phyloP scores from a whole-genome alignment of 1,140 invertebrate species.

The Cepaea nemoralis region DNA sequence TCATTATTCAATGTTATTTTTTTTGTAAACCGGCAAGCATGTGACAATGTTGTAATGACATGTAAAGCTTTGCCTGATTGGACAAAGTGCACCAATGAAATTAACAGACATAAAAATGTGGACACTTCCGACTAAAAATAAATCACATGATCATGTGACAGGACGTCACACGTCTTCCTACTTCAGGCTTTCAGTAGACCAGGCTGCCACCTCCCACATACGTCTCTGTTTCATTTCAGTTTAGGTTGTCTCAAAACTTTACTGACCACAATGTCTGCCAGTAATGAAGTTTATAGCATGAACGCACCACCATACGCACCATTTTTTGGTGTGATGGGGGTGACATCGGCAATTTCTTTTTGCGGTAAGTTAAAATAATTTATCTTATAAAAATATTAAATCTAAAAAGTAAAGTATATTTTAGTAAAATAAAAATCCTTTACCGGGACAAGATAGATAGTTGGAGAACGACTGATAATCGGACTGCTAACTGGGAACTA shows the following conservation, averaged over 20 bases:
- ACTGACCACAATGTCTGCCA: slow-evolving; percentile 39
- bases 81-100: slow-evolving; percentile 50
- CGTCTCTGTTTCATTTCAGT: not conserved
- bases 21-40: too few relatives aligned
- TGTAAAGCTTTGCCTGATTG: too few relatives aligned
- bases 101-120: not conserved
- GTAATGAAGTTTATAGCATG: slow-evolving; percentile 23
- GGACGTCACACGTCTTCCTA: slow-evolving; percentile 56
- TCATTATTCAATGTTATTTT: too few relatives aligned
- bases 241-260: not conserved
- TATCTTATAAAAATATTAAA: not conserved
- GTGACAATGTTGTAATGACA: too few relatives aligned
- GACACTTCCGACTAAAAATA: not conserved
- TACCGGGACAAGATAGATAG: too few relatives aligned
- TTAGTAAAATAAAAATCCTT: too few relatives aligned
- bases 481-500: not conserved
- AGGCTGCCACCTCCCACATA: not conserved
- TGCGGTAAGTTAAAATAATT: slow-evolving; percentile 82
- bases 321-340: slow-evolving; percentile 99
- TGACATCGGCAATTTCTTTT: slow-evolving; percentile 97
- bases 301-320: slow-evolving; percentile 67
- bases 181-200: not conserved
- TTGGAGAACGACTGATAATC: not conserved
- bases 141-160: slow-evolving; percentile 63
- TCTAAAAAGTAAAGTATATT: not conserved